Evolutionary conservation across 2,113 vertebrate species (phyloP).

Genomic region (Paedocypris sp.): DNA sequence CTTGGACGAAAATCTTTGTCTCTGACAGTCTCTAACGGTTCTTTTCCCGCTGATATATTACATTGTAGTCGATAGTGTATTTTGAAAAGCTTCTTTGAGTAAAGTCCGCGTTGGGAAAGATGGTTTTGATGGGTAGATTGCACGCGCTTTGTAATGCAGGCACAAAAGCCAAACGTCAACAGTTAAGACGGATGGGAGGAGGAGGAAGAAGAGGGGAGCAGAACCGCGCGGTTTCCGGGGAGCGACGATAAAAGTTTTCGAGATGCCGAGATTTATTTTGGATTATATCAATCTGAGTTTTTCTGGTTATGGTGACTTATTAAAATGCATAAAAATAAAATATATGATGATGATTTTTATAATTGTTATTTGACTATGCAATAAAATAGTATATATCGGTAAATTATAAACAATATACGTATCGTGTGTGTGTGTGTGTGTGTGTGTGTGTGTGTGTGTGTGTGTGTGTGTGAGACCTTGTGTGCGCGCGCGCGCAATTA

Average conservation of each 20-base stretch:
- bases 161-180: conserved; percentile 26
- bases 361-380: too few relatives aligned
- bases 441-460: too few relatives aligned
- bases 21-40: background rate
- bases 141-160: background rate
- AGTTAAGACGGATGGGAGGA: conserved; percentile 12
- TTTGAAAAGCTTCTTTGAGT: background rate
- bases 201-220: conserved; percentile 16
- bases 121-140: conserved; percentile 5
- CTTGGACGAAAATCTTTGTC: conserved; percentile 7
- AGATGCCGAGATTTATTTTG: too few relatives aligned
- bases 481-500: too few relatives aligned
- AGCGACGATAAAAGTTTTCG: conserved; percentile 11
- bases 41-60: background rate
- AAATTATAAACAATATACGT: too few relatives aligned
- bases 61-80: background rate
- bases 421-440: too few relatives aligned
- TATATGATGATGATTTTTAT: background rate
- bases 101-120: conserved; percentile 16
- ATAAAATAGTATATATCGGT: too few relatives aligned
- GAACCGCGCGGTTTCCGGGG: conserved; percentile 6
- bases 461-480: too few relatives aligned
- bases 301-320: background rate
- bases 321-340: too few relatives aligned
- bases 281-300: background rate